Percentiles rank a stretch among this genome's conserved stretches.
Evolutionary conservation across 2,797 vertebrate genomes (phyloP).

Genomic region (Hafferia zeledoni): DNA sequence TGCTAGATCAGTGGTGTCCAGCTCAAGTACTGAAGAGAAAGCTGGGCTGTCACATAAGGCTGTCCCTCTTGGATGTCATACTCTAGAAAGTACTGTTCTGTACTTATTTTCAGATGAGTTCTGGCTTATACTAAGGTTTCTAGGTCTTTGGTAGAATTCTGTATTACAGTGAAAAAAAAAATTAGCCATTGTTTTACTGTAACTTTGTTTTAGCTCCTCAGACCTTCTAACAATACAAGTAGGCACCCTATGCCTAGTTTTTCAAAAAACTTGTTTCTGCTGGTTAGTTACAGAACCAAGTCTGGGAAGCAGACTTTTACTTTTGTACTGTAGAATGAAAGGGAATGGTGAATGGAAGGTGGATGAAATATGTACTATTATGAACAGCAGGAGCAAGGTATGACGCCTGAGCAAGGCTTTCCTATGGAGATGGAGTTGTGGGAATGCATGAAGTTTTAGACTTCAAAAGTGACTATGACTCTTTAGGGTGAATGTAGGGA

Average conservation of each 20-base stretch:
- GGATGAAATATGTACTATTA: neutral
- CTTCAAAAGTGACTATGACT: neutral
- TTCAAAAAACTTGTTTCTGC: neutral
- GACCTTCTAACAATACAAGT: neutral
- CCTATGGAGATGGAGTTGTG: neutral
- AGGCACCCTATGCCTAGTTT: neutral
- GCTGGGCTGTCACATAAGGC: neutral
- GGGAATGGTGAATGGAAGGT: neutral
- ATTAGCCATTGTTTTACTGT: neutral
- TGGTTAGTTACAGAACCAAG: neutral
- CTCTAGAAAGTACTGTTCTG: neutral
- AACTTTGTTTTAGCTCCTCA: neutral
- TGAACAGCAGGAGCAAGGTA: neutral
- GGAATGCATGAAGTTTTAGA: neutral
- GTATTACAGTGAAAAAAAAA: neutral
- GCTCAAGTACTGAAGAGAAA: neutral
- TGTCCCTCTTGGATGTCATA: neutral
- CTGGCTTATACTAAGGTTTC: neutral
- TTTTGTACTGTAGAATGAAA: neutral
- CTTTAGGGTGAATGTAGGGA: neutral
- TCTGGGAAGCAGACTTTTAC: neutral
- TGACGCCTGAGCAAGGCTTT: neutral
- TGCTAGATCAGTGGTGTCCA: neutral
- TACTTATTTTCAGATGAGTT: neutral
- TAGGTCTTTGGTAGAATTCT: neutral